Conservation (phyloP, 53 echinoderm and acorn worm genomes). For the Holothuria leucospilota region DNA sequence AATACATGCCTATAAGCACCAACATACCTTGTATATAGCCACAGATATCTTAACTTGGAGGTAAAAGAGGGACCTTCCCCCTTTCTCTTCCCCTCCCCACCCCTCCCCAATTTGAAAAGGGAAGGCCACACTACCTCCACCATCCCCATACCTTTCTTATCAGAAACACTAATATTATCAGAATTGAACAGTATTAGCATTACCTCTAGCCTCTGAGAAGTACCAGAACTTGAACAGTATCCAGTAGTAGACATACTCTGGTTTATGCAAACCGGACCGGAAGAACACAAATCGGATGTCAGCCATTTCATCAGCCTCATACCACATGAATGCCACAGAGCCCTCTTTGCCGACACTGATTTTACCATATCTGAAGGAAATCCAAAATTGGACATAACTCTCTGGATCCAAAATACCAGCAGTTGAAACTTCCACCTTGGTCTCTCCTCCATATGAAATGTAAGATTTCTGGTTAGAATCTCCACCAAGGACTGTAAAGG, state of each 20-base stretch:
- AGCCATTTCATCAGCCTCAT: neutral
- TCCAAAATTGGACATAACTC: slow-evolving; percentile 23
- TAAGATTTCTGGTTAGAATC: neutral
- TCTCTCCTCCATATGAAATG: neutral
- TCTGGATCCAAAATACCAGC: slow-evolving; percentile 11
- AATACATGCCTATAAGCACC: too few relatives aligned
- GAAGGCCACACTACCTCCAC: too few relatives aligned
- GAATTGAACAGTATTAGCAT: neutral
- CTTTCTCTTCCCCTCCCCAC: too few relatives aligned
- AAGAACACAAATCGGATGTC: slow-evolving; percentile 23
- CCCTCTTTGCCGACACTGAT: slow-evolving; percentile 17
- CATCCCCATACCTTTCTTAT: too few relatives aligned
- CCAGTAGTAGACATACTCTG: slow-evolving; percentile 19
- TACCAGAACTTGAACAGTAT: slow-evolving; percentile 19
- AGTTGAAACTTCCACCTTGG: neutral
- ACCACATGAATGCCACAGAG: neutral
- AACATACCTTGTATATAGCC: too few relatives aligned
- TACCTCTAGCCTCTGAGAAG: slow-evolving; percentile 42
- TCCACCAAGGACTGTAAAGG: slow-evolving; percentile 18
- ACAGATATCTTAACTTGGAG: too few relatives aligned
- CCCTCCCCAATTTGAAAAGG: too few relatives aligned
- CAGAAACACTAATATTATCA: too few relatives aligned
- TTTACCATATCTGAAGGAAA: neutral
- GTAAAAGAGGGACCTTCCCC: too few relatives aligned
- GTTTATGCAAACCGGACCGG: neutral